A percentile compares a stretch with the other conserved stretches of the same genome.
Conservation (phyloP, 1,140 invertebrate genomes). For the Eubasilissa regina region DNA sequence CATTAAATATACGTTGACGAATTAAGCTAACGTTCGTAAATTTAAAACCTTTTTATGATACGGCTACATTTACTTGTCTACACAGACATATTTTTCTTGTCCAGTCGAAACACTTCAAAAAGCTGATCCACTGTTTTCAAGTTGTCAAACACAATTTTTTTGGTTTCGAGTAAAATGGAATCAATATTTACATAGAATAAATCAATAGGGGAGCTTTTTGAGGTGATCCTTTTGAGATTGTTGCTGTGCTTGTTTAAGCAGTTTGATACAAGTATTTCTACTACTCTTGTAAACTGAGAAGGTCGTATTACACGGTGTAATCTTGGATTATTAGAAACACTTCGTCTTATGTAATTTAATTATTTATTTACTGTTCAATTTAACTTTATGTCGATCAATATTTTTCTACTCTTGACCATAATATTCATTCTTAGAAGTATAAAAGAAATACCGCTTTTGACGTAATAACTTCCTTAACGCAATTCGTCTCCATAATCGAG, state of each 20-base stretch:
- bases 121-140: background rate
- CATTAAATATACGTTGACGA: background rate
- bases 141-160: background rate
- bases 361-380: background rate
- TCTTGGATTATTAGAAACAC: constrained; percentile 23
- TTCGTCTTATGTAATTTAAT: background rate
- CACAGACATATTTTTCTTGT: background rate
- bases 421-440: too few relatives aligned
- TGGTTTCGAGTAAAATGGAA: background rate
- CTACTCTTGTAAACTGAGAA: constrained; percentile 3
- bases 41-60: background rate
- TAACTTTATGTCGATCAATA: too few relatives aligned
- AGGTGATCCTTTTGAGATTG: background rate
- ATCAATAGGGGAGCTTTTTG: background rate
- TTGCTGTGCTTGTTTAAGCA: background rate
- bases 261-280: background rate
- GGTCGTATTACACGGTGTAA: constrained; percentile 27
- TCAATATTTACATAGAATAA: background rate
- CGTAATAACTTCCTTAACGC: too few relatives aligned
- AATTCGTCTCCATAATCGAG: too few relatives aligned
- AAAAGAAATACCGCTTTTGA: too few relatives aligned
- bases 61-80: background rate
- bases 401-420: too few relatives aligned
- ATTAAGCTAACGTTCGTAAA: background rate
- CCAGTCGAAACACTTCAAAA: constrained; percentile 13